phyloP scores from a whole-genome alignment of 1,140 invertebrate species.

The Drosophila nigrodunni region DNA sequence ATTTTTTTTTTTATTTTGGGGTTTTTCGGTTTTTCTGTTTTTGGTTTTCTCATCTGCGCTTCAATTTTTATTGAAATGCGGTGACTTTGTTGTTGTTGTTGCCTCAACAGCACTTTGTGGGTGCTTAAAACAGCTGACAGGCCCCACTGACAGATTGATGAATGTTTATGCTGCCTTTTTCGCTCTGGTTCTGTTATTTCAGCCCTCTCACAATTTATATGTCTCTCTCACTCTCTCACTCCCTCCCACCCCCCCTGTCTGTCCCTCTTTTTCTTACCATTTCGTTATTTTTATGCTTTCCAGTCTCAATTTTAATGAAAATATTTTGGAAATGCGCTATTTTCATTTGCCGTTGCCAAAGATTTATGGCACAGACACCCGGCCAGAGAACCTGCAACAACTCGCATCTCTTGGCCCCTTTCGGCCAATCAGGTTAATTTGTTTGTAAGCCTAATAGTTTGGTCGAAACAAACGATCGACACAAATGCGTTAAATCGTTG shows the following conservation, averaged over 20 bases:
- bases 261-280: background rate
- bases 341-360: constrained; percentile 62
- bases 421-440: constrained; percentile 54
- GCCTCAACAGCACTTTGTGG: constrained; percentile 74
- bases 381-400: constrained; percentile 2
- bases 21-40: constrained; percentile 11
- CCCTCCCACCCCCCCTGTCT: no score
- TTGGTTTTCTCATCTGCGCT: constrained; percentile 32
- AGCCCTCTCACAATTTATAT: constrained; percentile 32
- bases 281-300: constrained; percentile 45
- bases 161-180: constrained; percentile 69
- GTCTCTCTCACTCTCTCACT: background rate
- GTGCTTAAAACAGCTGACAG: constrained; percentile 82
- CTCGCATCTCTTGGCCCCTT: constrained; percentile 39
- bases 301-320: constrained; percentile 77
- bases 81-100: constrained; percentile 29
- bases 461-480: constrained; percentile 7
- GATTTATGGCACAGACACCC: constrained; percentile 62
- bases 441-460: constrained; percentile 42
- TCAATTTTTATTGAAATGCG: constrained; percentile 74
- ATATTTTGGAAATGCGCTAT: constrained; percentile 77
- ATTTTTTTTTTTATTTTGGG: constrained; percentile 33
- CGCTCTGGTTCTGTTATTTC: constrained; percentile 41
- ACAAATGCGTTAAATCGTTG: constrained; percentile 56
- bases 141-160: constrained; percentile 82